Percentiles rank a stretch among this genome's conserved stretches.
These are phyloP conservation scores for Bombus picipes DNA, from an alignment of 1,140 invertebrate genomes.

Conservation along the genomic window DNA sequence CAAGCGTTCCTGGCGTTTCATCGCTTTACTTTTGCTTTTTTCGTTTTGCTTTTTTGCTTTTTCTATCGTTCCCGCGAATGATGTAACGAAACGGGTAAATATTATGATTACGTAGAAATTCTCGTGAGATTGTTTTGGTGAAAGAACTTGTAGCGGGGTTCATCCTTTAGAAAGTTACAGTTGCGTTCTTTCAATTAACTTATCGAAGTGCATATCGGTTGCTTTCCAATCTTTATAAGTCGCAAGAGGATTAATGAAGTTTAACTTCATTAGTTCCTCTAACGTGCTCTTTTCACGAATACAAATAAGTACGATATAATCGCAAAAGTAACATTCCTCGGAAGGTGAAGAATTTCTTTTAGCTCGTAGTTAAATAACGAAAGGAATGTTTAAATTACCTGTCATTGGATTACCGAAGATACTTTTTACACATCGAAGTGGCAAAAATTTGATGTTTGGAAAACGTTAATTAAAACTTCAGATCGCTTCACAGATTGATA, in stretches of 20 bases:
- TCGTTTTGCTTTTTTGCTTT: conserved; percentile 15
- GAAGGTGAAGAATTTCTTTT: not conserved
- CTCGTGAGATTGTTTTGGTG: not conserved
- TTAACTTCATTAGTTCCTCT: not conserved
- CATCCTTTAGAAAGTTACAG: not conserved
- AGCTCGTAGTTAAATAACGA: not conserved
- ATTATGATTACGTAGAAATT: not conserved
- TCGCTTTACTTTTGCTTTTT: not conserved
- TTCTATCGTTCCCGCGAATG: not conserved
- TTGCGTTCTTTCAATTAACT: not conserved
- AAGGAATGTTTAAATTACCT: not conserved
- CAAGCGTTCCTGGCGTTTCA: not conserved
- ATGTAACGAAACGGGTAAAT: not conserved
- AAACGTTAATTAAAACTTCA: not conserved
- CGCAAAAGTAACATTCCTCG: not conserved
- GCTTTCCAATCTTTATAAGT: too few species aligned
- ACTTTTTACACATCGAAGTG: too few species aligned
- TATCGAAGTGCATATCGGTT: too few species aligned
- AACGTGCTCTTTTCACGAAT: not conserved
- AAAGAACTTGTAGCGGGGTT: not conserved
- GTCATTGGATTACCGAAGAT: too few species aligned
- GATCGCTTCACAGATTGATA: not conserved
- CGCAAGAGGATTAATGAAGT: not conserved
- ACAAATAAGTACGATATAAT: not conserved
- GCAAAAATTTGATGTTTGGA: too few species aligned